Evolutionary conservation across 64 coral and sea anemone genomes (phyloP), one percentile per base, ranked within the genome.

Genomic region (Stylophora pistillata): DNA sequence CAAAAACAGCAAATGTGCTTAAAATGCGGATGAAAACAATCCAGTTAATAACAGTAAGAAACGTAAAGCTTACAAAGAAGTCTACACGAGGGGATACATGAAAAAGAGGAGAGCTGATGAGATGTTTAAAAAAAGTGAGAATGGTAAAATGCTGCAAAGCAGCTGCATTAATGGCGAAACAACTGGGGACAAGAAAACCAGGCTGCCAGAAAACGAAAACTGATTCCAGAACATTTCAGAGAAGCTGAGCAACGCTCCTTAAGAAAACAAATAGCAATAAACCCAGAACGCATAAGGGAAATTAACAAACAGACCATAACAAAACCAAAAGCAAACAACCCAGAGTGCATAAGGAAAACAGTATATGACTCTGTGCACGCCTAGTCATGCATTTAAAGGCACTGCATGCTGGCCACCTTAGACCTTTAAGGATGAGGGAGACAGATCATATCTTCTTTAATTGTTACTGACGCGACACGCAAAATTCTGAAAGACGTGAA

Each of bases 1-100:
- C 63, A 4, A n/a, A 66, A 66, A n/a, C 21, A 66, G 63, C 63
- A 66, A 20, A 25, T n/a, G 23, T 66, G 63, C 63, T n/a, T 20
- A 66, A 66, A 66, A 66, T 66, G 63, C 20, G n/a, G 20, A 77
- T 77, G 75, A 77, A 77, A 77, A 77, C 75, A 77, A 55, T 26
- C 27, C 52, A 56, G 52, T 77, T 77, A 21, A 77, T 77, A 78
- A 57, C 75, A 78, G 17, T 52, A 37, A 75, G 29, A 71, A 23
- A 23, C 26, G 34, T 56, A 56, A 78, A 15, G 75, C 47, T 78
- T 78, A 13, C 75, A 78, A 78, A 56, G 56, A 56, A 56, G 23
- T 27, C 53, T 77, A 78, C 75, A 78, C 55, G 47, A 78, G 75
- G 75, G 21, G 55, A 56, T 78, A 78, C 75, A 78, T n/a, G n/a